These are phyloP conservation scores for Bufo bufo DNA, from an alignment of 2,113 vertebrate species.

Conservation along the genomic window DNA sequence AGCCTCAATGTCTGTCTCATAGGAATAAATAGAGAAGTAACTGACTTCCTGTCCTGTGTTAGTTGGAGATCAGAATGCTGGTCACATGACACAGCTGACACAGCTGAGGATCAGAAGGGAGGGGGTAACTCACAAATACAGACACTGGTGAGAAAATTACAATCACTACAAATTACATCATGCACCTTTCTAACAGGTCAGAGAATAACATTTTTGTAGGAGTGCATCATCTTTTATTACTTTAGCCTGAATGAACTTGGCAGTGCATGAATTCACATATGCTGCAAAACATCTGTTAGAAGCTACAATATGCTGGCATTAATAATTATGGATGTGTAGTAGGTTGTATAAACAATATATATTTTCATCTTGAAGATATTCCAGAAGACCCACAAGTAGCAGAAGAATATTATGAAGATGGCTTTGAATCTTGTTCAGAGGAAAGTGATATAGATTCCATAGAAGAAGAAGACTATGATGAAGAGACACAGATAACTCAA, in stretches of 20 bases:
- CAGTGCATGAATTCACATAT: neutral
- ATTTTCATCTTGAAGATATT: conserved; percentile 72
- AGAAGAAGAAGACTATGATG: conserved; percentile 43
- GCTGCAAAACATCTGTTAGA: conserved; percentile 17
- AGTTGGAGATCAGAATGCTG: too few species aligned
- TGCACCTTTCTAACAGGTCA: too few species aligned
- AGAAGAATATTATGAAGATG: conserved; percentile 80
- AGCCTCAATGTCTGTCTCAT: too few species aligned
- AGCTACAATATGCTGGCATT: neutral
- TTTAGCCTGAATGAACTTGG: neutral
- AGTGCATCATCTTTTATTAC: neutral
- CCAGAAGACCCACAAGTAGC: conserved; percentile 81
- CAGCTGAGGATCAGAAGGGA: too few species aligned
- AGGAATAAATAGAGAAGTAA: too few species aligned
- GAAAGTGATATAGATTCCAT: conserved; percentile 68
- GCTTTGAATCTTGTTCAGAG: conserved; percentile 84
- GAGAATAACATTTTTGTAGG: too few species aligned
- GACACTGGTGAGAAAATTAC: too few species aligned
- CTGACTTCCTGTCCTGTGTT: too few species aligned
- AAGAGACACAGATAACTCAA: conserved; percentile 50
- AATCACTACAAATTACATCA: too few species aligned
- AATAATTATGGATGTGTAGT: neutral
- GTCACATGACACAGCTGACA: too few species aligned
- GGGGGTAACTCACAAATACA: too few species aligned
- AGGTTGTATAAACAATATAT: neutral